Conservation (phyloP, 2,797 vertebrate species). For the Microctenopoma stevenorrisi region DNA sequence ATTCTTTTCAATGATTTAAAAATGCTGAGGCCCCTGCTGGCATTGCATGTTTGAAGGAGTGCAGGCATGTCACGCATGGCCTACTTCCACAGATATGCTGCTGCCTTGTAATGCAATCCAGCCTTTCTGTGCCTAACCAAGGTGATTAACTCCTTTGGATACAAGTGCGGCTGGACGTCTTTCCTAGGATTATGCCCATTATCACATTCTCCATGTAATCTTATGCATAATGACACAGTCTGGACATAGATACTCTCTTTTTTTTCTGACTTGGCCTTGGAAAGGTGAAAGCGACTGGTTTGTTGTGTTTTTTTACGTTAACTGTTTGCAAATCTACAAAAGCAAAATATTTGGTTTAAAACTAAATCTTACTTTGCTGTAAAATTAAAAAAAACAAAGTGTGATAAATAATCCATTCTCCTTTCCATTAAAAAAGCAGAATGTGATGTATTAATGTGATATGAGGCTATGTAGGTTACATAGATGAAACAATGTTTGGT, state of each 20-base stretch:
- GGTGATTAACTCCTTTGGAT: constrained; percentile 74
- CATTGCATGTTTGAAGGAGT: constrained; percentile 79
- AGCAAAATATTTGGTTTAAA: neutral
- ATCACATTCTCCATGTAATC: constrained; percentile 45
- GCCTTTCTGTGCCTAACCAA: constrained; percentile 67
- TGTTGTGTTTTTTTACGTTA: neutral
- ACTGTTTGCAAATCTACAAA: neutral
- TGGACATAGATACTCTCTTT: constrained; percentile 4
- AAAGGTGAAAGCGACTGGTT: neutral
- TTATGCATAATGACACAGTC: constrained; percentile 38
- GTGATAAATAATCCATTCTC: too few relatives aligned
- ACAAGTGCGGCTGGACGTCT: constrained; percentile 54
- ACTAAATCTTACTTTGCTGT: neutral
- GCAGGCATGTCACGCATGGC: constrained; percentile 79
- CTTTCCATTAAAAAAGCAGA: too few relatives aligned
- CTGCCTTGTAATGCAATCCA: constrained; percentile 77
- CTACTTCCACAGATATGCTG: constrained; percentile 74
- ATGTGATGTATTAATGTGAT: too few relatives aligned
- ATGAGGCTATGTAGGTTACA: too few relatives aligned
- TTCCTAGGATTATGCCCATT: constrained; percentile 48
- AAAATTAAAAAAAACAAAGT: too few relatives aligned
- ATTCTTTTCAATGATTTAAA: constrained; percentile 86
- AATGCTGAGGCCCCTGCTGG: constrained; percentile 70
- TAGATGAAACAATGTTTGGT: too few relatives aligned
- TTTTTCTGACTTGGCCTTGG: constrained; percentile 23